Percentiles rank a stretch among this genome's conserved stretches.
These are phyloP conservation scores for Uloborus plumipes DNA, from an alignment of 2,888 invertebrate genomes.

Conservation along the genomic window DNA sequence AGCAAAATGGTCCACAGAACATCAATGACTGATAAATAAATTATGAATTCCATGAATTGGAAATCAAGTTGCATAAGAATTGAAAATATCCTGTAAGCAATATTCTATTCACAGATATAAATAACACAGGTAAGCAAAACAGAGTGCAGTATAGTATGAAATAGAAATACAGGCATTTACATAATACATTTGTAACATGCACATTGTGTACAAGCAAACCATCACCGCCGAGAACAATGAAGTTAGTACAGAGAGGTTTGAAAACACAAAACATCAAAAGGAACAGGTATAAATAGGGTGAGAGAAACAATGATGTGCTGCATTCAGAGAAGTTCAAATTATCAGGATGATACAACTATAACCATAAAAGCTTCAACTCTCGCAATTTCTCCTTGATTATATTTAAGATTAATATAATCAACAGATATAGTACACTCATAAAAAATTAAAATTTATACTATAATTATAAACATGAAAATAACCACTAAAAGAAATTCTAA, in stretches of 20 bases:
- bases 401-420: too few relatives aligned
- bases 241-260: slow-evolving; percentile 39
- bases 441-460: too few relatives aligned
- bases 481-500: too few relatives aligned
- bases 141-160: slow-evolving; percentile 47
- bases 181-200: slow-evolving; percentile 43
- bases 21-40: slow-evolving; percentile 18
- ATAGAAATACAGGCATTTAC: slow-evolving; percentile 29
- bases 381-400: too few relatives aligned
- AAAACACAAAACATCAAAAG: slow-evolving; percentile 9
- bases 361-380: not conserved
- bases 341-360: not conserved
- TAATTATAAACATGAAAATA: too few relatives aligned
- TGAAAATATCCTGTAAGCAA: slow-evolving; percentile 23
- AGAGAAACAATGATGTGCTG: slow-evolving; percentile 1
- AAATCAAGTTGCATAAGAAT: too few relatives aligned
- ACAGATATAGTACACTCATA: too few relatives aligned
- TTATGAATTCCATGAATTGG: slow-evolving; percentile 2
- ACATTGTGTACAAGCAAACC: slow-evolving; percentile 58
- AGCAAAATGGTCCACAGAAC: slow-evolving; percentile 14
- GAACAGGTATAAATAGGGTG: not conserved
- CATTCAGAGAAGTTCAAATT: not conserved
- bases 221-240: slow-evolving; percentile 62
- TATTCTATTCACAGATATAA: slow-evolving; percentile 7
- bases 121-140: slow-evolving; percentile 46